Evolutionary conservation across 2,113 vertebrate genomes (phyloP), one percentile per base, ranked within the genome.

Genomic region (Coturnix japonica): DNA sequence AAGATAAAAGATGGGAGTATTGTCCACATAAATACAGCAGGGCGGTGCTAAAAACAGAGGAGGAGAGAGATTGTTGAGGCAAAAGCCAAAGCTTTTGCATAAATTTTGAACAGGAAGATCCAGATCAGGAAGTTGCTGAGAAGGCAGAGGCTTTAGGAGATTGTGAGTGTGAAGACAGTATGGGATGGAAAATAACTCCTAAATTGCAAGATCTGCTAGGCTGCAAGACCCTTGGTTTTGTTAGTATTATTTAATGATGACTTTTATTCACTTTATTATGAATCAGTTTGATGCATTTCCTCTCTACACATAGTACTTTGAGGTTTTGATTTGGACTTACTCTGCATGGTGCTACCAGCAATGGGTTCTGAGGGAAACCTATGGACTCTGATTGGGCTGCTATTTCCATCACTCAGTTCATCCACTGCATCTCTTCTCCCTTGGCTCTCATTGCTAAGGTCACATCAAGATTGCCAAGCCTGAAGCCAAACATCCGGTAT

Each of bases 371-470:
- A 65, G 51, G 49, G 39, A 87, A 84, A 57, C 7, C 2, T 44
- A 14, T 0, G 0, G 19, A 7, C 16, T 89, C 59, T 84, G 84
- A 39, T 2, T 72, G n/a, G 57, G 47, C 53, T 83, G 25, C 54
- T 77, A 28, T 86, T 93, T 83, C 65, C n/a, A n/a, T 88, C 5
- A 2, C 28, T 28, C 1, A 0, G 18, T 86, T 93, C 43, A 71
- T 82, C 56, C 35, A 7, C 65, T 91, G 73, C 47, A 39, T 81
- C 57, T 90, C 59, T 80, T 56, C 18, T 87, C 23, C 73, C 39
- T 33, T 81, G 65, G 61, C 26, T 94, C 2, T 82, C 46, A 18
- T 33, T 85, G 44, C 69, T 73, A 90, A 94, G 85, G 76, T 85
- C 76, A 78, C 1, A 1, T 56, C 7, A 56, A 43, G n/a, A 69